phyloP scores from a whole-genome alignment of 1,140 invertebrate species.

The Lepidurus apus region DNA sequence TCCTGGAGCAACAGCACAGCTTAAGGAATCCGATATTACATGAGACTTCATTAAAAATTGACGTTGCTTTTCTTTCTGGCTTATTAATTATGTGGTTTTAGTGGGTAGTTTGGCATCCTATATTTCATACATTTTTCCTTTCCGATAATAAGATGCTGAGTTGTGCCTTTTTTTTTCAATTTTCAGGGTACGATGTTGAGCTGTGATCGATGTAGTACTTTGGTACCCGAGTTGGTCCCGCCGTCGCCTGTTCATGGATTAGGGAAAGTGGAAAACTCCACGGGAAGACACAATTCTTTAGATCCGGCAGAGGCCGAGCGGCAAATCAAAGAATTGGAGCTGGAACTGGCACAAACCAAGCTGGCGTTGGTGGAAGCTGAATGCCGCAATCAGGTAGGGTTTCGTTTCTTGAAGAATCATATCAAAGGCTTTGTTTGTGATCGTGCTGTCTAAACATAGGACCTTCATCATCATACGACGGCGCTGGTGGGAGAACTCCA shows the following conservation, averaged over 20 bases:
- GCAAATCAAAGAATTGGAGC: slow-evolving; percentile 80
- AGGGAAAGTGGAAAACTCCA: slow-evolving; percentile 31
- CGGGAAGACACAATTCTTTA: background rate
- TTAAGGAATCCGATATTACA: background rate
- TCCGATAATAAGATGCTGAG: background rate
- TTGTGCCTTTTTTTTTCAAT: background rate
- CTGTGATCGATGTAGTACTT: slow-evolving; percentile 4
- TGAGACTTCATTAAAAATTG: background rate
- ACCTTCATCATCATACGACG: slow-evolving; percentile 85
- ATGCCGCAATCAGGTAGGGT: slow-evolving; percentile 81
- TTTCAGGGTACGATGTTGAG: background rate
- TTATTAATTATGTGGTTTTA: background rate
- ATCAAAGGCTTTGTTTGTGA: slow-evolving; percentile 26
- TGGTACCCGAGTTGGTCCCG: slow-evolving; percentile 17
- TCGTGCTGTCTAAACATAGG: slow-evolving; percentile 50
- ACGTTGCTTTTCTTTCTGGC: background rate
- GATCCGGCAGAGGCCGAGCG: slow-evolving; percentile 32
- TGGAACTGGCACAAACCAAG: slow-evolving; percentile 94
- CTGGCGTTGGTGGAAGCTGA: slow-evolving; percentile 93
- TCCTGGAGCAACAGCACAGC: background rate
- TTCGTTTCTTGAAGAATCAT: slow-evolving; percentile 16
- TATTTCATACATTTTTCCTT: background rate
- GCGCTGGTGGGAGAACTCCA: slow-evolving; percentile 74
- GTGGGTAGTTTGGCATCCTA: background rate
- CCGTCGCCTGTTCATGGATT: slow-evolving; percentile 35